Base-by-base conservation (phyloP, 2,113 vertebrate species). In the Machaerirhynchus nigripectus region DNA sequence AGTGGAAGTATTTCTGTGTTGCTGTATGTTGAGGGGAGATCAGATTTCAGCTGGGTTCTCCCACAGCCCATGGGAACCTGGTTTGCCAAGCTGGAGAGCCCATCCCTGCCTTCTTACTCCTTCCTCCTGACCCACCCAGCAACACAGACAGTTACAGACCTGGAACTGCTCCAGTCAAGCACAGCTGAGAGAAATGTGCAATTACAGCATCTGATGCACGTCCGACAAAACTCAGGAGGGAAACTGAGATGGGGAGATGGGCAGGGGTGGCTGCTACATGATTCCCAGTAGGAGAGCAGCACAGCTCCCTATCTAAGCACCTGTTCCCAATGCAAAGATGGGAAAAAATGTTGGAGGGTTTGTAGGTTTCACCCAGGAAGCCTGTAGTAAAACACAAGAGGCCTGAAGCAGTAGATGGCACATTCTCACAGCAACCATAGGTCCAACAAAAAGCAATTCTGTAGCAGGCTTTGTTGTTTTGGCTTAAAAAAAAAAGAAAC, bases 221-320 rank as follows among this genome's bases (percentile, higher is more conserved):
- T 23, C 74, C 85, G 31, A 26, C 15, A 78, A 26, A 91, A 64
- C 19, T 20, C 20, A 26, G 35, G 11, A 68, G 37, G 22, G 40
- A 90, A 77, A 23, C 3, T 0, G 2, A 46, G 56, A 6, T 9
- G 6, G 9, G 52, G 26, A 71, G 19, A 60, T 0, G 0, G 40
- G 46, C 30, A 76, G 61, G 22, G 8, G 12, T 30, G 27, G 37
- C 19, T 61, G 49, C 40, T 69, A 11, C 13, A 16, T 0, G 2
- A 39, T 33, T 24, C 28, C 1, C 2, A 57, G 23, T 0, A 2
- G 42, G 47, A 74, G 15, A 75, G 33, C 39, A 78, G 60, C 35
- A 30, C 11, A 15, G 24, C 14, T 67, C 20, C 40, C 52, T 42
- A 1, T 27, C 30, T 42, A 20, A 84, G 57, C 10, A 22, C 30